Evolutionary conservation across 2,113 vertebrate genomes (phyloP).

Genomic region (Muscicapa adusta): DNA sequence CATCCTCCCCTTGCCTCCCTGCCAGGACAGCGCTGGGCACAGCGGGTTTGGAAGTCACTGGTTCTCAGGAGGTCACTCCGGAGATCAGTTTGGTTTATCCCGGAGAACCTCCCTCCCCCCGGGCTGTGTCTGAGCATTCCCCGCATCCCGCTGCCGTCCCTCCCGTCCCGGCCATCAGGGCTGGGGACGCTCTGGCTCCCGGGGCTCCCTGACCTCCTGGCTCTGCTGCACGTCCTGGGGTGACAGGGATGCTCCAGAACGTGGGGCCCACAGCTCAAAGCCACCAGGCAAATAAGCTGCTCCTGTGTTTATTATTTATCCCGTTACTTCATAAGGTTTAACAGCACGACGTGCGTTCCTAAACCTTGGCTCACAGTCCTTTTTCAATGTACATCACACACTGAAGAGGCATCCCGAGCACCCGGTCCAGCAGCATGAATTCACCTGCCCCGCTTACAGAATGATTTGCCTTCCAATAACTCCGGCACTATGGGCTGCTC

Average conservation of each 20-base stretch:
- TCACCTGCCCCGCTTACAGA: not conserved
- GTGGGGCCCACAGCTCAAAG: not conserved
- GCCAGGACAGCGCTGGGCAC: rapidly evolving
- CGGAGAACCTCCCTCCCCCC: not conserved
- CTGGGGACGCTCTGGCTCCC: not conserved
- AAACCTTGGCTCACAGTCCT: not conserved
- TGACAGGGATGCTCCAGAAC: rapidly evolving
- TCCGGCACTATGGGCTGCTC: rapidly evolving
- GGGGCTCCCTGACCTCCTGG: not conserved
- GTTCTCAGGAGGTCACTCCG: rapidly evolving
- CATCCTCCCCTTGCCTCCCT: not conserved
- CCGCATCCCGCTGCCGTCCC: not conserved
- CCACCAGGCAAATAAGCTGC: not conserved
- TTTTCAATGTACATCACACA: rapidly evolving
- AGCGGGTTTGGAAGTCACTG: not conserved
- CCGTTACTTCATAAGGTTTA: not conserved
- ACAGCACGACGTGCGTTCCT: rapidly evolving
- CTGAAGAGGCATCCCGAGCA: not conserved
- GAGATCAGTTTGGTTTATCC: not conserved
- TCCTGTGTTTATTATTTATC: not conserved
- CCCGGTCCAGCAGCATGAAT: not conserved
- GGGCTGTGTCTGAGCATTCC: not conserved
- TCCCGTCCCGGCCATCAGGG: rapidly evolving
- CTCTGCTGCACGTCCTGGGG: rapidly evolving
- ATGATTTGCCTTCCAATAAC: not conserved